Percentiles rank a stretch among this genome's conserved stretches.
Evolutionary conservation across 2,888 invertebrate species (phyloP).

Genomic region (Ectemnius cavifrons): DNA sequence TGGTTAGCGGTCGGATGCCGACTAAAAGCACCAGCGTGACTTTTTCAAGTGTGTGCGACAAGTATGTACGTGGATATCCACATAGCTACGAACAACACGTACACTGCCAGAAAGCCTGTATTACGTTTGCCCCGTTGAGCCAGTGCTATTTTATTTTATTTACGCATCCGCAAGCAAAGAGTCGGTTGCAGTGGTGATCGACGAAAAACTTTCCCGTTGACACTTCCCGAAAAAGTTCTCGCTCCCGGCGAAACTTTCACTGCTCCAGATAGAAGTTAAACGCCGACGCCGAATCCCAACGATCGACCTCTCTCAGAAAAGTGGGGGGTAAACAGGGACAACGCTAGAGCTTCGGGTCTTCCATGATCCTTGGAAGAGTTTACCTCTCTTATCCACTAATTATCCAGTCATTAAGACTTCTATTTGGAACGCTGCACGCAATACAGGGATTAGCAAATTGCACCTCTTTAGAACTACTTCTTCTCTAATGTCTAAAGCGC

Average conservation of each 20-base stretch:
- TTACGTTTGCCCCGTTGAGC: background rate
- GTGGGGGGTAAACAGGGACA: background rate
- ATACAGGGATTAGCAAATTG: no score
- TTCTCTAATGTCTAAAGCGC: no score
- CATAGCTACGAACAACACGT: no score
- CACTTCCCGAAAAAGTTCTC: slow-evolving; percentile 4
- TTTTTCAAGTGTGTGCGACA: slow-evolving; percentile 1
- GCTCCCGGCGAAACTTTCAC: slow-evolving; percentile 1
- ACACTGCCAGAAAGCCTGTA: no score
- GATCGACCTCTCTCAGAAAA: background rate
- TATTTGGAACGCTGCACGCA: no score
- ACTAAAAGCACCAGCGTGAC: background rate
- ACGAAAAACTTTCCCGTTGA: background rate
- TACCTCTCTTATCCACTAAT: no score
- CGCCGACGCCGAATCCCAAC: background rate
- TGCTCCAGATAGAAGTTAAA: slow-evolving; percentile 1
- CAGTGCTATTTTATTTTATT: background rate
- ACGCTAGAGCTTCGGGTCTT: no score
- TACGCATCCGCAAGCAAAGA: background rate
- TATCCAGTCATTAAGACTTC: no score
- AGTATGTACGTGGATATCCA: no score
- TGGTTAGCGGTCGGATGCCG: background rate
- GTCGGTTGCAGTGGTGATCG: background rate
- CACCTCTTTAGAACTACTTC: no score
- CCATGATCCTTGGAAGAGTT: no score